Evolutionary conservation across 2,797 vertebrate genomes (phyloP).

Genomic region (Coregonus ussuriensis): DNA sequence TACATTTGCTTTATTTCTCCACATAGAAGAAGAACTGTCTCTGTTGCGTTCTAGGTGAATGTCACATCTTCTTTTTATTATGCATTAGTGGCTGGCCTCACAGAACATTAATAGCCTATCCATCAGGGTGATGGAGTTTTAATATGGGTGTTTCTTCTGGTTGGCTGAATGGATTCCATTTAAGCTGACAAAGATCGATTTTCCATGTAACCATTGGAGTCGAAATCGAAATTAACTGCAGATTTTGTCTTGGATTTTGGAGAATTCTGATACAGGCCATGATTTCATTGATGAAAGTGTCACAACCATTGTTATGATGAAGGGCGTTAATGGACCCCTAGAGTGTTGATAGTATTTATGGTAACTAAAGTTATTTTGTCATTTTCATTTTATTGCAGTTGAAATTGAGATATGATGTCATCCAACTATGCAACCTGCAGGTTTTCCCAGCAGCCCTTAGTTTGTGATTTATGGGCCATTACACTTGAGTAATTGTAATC

Average conservation of each 20-base stretch:
- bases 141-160: slow-evolving; percentile 31
- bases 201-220: neutral
- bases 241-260: neutral
- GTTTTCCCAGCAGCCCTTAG: slow-evolving; percentile 46
- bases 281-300: neutral
- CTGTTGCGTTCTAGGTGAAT: slow-evolving; percentile 33
- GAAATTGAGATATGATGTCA: slow-evolving; percentile 25
- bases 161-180: neutral
- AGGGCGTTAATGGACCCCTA: neutral
- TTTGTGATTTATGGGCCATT: slow-evolving; percentile 59
- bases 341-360: no score
- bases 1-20: neutral
- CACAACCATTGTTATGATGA: neutral
- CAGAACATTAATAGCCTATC: slow-evolving; percentile 26
- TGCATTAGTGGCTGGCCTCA: slow-evolving; percentile 27
- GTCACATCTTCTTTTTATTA: slow-evolving; percentile 36
- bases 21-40: neutral
- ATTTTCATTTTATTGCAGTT: neutral
- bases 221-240: neutral
- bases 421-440: slow-evolving; percentile 38
- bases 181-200: neutral
- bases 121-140: slow-evolving; percentile 51
- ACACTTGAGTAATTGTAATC: slow-evolving; percentile 54
- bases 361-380: neutral
- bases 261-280: neutral